These are phyloP conservation scores for Geopemphigus sp. DNA, from an alignment of 1,140 invertebrate genomes.

Conservation along the genomic window DNA sequence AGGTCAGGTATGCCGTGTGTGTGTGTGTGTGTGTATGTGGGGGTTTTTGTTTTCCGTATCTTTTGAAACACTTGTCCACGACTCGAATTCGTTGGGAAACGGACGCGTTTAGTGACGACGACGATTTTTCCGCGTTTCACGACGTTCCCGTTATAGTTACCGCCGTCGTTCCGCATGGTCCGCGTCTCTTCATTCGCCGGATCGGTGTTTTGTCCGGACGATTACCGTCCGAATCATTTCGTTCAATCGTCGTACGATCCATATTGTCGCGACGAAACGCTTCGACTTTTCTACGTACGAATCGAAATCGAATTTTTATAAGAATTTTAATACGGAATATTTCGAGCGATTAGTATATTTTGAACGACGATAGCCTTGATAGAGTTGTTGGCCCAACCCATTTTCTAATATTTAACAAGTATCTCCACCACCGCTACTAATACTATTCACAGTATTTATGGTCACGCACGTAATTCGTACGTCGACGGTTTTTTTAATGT, in stretches of 20 bases:
- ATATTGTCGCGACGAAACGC: not conserved
- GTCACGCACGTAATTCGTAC: not conserved
- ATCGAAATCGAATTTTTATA: not conserved
- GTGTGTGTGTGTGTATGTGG: no score
- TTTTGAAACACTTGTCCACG: no score
- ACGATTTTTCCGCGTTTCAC: no score
- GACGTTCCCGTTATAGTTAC: no score
- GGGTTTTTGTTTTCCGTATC: no score
- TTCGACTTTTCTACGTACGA: conserved; percentile 5
- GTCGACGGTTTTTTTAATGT: conserved; percentile 4
- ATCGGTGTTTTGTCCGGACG: not conserved
- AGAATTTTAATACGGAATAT: not conserved
- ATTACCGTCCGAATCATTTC: no score
- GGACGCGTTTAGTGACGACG: no score
- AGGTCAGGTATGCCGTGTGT: no score
- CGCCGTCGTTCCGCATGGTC: no score
- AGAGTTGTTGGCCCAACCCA: not conserved
- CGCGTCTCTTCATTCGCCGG: no score
- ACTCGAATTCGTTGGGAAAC: no score
- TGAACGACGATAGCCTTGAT: conserved; percentile 1
- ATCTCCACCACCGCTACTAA: not conserved
- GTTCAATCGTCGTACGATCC: no score
- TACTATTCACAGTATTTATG: not conserved
- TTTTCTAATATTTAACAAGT: not conserved
- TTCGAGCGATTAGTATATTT: not conserved